Percentiles rank a stretch among this genome's conserved stretches.
Evolutionary conservation across 2,797 vertebrate genomes (phyloP).

Genomic region (Discoglossus pictus): DNA sequence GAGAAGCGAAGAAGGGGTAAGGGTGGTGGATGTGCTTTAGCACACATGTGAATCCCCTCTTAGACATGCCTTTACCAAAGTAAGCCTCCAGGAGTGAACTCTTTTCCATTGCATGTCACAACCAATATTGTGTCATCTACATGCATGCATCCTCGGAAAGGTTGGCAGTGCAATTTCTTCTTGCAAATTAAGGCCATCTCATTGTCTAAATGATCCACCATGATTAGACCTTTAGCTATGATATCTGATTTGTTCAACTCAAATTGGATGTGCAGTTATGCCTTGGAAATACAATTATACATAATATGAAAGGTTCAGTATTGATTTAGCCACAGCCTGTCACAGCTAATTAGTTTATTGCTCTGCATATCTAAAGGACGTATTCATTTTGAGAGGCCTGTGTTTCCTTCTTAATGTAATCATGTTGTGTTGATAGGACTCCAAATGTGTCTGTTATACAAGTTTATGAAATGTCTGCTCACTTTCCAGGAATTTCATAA

Average conservation of each 20-base stretch:
- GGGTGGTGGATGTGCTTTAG: too few species aligned
- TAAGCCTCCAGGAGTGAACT: too few species aligned
- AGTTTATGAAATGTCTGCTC: slow-evolving; percentile 34
- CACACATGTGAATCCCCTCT: too few species aligned
- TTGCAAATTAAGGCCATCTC: slow-evolving; percentile 50
- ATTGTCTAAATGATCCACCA: slow-evolving; percentile 50
- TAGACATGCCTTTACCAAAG: too few species aligned
- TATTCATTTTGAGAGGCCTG: slow-evolving; percentile 44
- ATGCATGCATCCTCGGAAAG: slow-evolving; percentile 27
- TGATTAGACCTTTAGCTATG: slow-evolving; percentile 51
- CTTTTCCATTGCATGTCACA: slow-evolving; percentile 19
- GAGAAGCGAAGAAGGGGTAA: too few species aligned
- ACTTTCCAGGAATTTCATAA: slow-evolving; percentile 21
- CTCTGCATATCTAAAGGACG: slow-evolving; percentile 52
- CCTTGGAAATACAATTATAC: slow-evolving; percentile 52
- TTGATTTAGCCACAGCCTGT: slow-evolving; percentile 50
- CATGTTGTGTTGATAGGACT: slow-evolving; percentile 44
- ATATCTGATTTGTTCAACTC: slow-evolving; percentile 51
- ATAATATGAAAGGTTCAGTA: slow-evolving; percentile 52
- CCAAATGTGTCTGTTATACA: slow-evolving; percentile 32
- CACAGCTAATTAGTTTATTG: slow-evolving; percentile 53
- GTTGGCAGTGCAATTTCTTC: slow-evolving; percentile 49
- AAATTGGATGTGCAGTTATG: slow-evolving; percentile 53
- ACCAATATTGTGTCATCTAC: slow-evolving; percentile 42
- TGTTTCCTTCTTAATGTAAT: slow-evolving; percentile 47